Conservation (phyloP, 2,888 invertebrate genomes). For the Pediacus dermestoides region DNA sequence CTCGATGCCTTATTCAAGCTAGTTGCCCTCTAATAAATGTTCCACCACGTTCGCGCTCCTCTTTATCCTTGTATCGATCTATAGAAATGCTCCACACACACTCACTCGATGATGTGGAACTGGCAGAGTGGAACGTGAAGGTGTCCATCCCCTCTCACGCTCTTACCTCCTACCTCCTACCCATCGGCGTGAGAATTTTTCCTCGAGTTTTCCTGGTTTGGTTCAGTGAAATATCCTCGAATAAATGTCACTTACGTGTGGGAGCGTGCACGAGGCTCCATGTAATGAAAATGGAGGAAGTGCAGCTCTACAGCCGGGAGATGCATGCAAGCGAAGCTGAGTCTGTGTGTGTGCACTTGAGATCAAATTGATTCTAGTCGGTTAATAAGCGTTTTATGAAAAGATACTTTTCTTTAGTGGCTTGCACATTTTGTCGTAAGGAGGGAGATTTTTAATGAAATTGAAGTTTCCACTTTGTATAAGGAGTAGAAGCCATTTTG, state of each 20-base stretch:
- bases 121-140: slow-evolving; percentile 1
- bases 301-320: too few relatives aligned
- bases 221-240: slow-evolving; percentile 16
- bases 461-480: too few relatives aligned
- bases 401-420: too few relatives aligned
- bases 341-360: not conserved
- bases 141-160: not conserved
- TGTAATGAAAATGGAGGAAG: slow-evolving; percentile 18
- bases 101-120: not conserved
- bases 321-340: not conserved
- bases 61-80: slow-evolving; percentile 5
- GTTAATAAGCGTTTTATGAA: not conserved
- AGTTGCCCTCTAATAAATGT: slow-evolving; percentile 14
- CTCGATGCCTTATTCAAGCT: slow-evolving; percentile 13
- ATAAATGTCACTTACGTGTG: slow-evolving; percentile 19
- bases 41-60: slow-evolving; percentile 10
- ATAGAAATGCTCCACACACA: not conserved
- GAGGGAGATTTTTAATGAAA: too few relatives aligned
- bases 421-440: too few relatives aligned
- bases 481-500: too few relatives aligned
- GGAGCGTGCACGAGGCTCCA: slow-evolving; percentile 8
- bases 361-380: slow-evolving; percentile 3
- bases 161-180: slow-evolving; percentile 1
- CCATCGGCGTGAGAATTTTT: not conserved
- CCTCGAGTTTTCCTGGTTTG: not conserved